Percentiles rank a stretch among this genome's conserved stretches.
These are phyloP conservation scores for Valencia hispanica DNA, from an alignment of 2,797 vertebrate species.

Conservation along the genomic window DNA sequence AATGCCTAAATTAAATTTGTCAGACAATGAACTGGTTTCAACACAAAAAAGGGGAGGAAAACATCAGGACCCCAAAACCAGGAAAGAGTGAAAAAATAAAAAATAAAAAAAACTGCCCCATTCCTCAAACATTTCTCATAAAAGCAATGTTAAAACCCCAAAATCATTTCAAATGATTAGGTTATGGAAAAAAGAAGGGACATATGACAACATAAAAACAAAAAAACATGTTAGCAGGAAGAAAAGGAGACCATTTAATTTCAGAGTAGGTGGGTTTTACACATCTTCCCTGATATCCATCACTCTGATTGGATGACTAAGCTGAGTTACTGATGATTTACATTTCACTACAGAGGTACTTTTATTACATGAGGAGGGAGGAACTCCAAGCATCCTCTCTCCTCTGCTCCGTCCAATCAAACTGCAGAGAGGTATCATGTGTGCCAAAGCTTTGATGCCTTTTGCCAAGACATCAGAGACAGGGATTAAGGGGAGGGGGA, in stretches of 20 bases:
- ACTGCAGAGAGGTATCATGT: constrained; percentile 49
- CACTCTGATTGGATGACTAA: constrained; percentile 69
- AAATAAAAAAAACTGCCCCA: constrained; percentile 35
- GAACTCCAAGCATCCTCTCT: constrained; percentile 38
- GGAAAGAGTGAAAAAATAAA: constrained; percentile 5
- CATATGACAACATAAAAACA: constrained; percentile 42
- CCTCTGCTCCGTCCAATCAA: constrained; percentile 71
- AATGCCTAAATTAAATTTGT: neutral
- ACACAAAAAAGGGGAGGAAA: constrained; percentile 30
- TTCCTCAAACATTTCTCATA: constrained; percentile 16
- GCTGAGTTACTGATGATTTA: constrained; percentile 16
- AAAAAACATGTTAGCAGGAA: constrained; percentile 64
- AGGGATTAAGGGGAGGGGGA: neutral
- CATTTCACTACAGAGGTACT: constrained; percentile 20
- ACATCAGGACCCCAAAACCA: constrained; percentile 39
- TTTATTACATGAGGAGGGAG: constrained; percentile 15
- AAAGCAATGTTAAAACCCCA: constrained; percentile 28
- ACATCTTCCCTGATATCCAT: constrained; percentile 39
- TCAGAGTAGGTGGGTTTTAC: neutral
- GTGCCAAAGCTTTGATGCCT: constrained; percentile 62
- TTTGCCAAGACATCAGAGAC: constrained; percentile 59
- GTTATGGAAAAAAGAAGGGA: constrained; percentile 39
- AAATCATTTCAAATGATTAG: constrained; percentile 35
- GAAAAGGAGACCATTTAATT: constrained; percentile 41
- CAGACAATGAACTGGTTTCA: neutral